phyloP scores from a whole-genome alignment of 1,140 invertebrate species.

The Calliphora vicina region DNA sequence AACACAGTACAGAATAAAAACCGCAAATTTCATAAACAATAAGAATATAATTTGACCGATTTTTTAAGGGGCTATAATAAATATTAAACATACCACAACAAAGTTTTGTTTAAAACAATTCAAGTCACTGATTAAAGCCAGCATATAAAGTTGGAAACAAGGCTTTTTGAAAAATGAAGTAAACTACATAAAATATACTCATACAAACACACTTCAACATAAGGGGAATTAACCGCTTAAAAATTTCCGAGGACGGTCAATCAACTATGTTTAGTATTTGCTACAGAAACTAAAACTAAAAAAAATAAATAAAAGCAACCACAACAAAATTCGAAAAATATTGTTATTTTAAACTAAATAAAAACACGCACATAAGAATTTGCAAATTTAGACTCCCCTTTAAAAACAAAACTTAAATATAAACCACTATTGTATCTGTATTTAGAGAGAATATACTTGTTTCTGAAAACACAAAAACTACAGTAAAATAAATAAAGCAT shows the following conservation, averaged over 20 bases:
- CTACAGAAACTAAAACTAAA: neutral
- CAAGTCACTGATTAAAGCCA: neutral
- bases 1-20: no score
- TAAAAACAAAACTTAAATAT: no score
- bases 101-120: neutral
- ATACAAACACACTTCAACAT: neutral
- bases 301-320: neutral
- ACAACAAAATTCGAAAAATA: constrained; percentile 1
- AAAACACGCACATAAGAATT: neutral
- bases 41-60: neutral
- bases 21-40: no score
- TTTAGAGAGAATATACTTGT: no score
- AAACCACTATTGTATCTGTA: no score
- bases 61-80: neutral
- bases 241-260: constrained; percentile 25
- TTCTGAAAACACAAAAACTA: neutral
- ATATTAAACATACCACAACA: neutral
- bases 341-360: neutral
- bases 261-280: constrained; percentile 15
- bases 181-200: no score
- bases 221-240: constrained; percentile 13
- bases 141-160: neutral
- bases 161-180: neutral
- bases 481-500: neutral
- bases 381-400: no score